Conservation (phyloP, 1,140 invertebrate genomes). For the Drosophila santomea region DNA sequence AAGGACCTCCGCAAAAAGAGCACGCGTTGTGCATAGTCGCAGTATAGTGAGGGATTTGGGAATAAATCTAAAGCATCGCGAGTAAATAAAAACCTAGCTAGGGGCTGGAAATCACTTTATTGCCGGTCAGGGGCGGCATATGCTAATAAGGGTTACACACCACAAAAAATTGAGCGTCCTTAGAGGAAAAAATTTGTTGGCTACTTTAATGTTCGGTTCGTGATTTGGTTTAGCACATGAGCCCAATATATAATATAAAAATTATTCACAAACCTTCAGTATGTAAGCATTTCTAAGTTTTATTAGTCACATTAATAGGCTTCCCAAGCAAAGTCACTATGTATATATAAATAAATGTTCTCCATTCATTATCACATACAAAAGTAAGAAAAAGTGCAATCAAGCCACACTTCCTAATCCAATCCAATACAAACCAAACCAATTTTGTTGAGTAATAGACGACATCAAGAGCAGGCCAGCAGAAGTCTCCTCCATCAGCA, state of each 20-base stretch:
- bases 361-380: neutral
- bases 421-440: conserved; percentile 2
- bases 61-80: conserved; percentile 9
- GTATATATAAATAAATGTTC: conserved; percentile 1
- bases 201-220: conserved; percentile 4
- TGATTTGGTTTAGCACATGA: neutral
- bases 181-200: neutral
- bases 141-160: conserved; percentile 12
- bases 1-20: neutral
- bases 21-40: conserved; percentile 31
- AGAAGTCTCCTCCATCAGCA: conserved; percentile 22
- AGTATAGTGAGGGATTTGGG: conserved; percentile 13
- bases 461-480: conserved; percentile 8
- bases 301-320: neutral
- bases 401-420: neutral
- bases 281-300: no score
- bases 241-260: no score
- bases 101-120: conserved; percentile 6
- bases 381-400: neutral
- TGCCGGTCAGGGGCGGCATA: conserved; percentile 4
- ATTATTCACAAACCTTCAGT: no score
- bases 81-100: conserved; percentile 1
- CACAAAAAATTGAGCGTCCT: conserved; percentile 21
- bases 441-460: conserved; percentile 23
- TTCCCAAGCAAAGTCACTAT: neutral